A percentile compares a stretch with the other conserved stretches of the same genome.
These are phyloP conservation scores for Mercenaria mercenaria DNA, from an alignment of 1,140 invertebrate genomes.

Conservation along the genomic window DNA sequence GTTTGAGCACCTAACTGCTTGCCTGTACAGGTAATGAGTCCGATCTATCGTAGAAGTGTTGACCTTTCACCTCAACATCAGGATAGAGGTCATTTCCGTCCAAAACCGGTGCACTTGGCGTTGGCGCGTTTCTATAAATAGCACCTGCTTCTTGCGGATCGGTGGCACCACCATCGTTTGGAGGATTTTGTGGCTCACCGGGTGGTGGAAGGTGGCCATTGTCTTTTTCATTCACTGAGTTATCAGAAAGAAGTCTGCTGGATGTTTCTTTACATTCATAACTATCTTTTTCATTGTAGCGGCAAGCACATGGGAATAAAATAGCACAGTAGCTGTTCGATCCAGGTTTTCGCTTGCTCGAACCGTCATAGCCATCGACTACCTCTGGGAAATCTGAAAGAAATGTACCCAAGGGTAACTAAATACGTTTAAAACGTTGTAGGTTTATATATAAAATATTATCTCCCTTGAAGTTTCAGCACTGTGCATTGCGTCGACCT, in stretches of 20 bases:
- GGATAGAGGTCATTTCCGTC: constrained; percentile 41
- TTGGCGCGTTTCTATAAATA: constrained; percentile 56
- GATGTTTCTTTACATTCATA: constrained; percentile 69
- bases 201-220: background rate
- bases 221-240: constrained; percentile 38
- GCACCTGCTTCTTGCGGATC: constrained; percentile 39
- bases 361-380: background rate
- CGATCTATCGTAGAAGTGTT: constrained; percentile 59
- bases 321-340: constrained; percentile 30
- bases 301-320: constrained; percentile 57
- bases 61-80: constrained; percentile 56
- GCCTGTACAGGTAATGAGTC: constrained; percentile 49
- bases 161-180: background rate
- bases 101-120: constrained; percentile 60
- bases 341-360: constrained; percentile 25
- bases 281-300: constrained; percentile 46
- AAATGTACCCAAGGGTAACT: too few relatives aligned
- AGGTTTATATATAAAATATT: too few relatives aligned
- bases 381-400: constrained; percentile 42
- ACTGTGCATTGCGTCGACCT: too few relatives aligned
- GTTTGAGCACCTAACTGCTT: constrained; percentile 55
- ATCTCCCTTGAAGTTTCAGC: too few relatives aligned
- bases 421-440: too few relatives aligned
- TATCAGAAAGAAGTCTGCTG: constrained; percentile 57
- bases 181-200: background rate